A percentile compares a stretch with the other conserved stretches of the same genome.
phyloP scores from a whole-genome alignment of 2,797 vertebrate genomes.

The Mormyrops attenuatus region DNA sequence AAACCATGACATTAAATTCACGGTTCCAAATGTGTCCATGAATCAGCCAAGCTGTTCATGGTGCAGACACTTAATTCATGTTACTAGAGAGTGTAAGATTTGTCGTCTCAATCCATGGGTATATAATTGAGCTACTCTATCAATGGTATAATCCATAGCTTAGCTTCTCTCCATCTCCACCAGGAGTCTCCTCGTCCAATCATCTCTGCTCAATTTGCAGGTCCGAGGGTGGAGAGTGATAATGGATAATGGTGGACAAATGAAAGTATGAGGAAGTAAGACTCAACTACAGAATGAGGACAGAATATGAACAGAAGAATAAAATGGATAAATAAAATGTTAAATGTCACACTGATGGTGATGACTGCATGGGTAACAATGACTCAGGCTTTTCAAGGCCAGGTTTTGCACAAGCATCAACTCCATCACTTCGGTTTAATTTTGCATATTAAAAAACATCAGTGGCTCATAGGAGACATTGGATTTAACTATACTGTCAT shows the following conservation, averaged over 20 bases:
- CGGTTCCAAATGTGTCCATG: neutral
- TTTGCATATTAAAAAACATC: neutral
- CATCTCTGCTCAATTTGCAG: conserved; percentile 63
- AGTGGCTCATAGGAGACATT: neutral
- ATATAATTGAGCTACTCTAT: neutral
- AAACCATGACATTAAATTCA: neutral
- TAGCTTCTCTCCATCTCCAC: neutral
- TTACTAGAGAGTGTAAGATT: neutral
- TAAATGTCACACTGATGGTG: neutral
- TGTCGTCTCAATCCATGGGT: neutral
- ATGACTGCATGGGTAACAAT: neutral
- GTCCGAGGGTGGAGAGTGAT: conserved; percentile 45
- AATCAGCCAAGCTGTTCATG: neutral
- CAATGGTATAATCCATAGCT: neutral
- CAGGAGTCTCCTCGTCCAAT: conserved; percentile 54
- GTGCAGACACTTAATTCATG: neutral
- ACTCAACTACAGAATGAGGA: conserved; percentile 15
- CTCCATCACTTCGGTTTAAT: neutral
- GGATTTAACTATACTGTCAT: neutral
- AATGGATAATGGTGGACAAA: conserved; percentile 28
- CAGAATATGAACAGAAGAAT: neutral
- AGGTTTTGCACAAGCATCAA: neutral
- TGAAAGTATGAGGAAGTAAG: neutral
- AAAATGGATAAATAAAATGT: conserved; percentile 4
- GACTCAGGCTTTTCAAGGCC: neutral